These are phyloP conservation scores for Yponomeuta malinellus DNA, from an alignment of 2,888 invertebrate genomes.

Conservation along the genomic window DNA sequence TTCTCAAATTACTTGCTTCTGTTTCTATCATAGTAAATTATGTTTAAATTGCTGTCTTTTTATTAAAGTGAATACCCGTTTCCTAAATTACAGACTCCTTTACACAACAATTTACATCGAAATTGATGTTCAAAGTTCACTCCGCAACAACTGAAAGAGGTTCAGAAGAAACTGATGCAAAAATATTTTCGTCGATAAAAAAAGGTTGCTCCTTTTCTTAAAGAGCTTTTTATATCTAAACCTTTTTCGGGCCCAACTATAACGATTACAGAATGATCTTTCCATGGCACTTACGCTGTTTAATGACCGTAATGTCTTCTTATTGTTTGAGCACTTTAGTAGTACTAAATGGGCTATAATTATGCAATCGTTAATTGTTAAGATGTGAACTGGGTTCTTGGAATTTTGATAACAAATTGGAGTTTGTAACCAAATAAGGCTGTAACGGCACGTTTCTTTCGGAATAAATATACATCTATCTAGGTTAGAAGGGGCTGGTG, in stretches of 20 bases:
- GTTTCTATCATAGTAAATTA: too few relatives aligned
- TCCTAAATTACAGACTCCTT: not conserved
- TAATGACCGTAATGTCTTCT: not conserved
- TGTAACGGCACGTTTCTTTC: too few relatives aligned
- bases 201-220: not conserved
- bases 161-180: not conserved
- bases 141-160: not conserved
- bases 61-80: not conserved
- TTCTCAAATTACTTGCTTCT: too few relatives aligned
- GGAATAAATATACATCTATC: too few relatives aligned
- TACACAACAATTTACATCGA: not conserved
- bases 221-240: not conserved
- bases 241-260: not conserved
- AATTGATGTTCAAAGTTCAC: not conserved
- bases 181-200: not conserved
- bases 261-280: not conserved
- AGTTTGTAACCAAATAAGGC: too few relatives aligned
- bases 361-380: not conserved
- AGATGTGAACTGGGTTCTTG: not conserved
- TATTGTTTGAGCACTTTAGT: not conserved
- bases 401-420: not conserved
- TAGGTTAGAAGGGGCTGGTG: too few relatives aligned
- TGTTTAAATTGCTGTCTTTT: not conserved
- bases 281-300: not conserved
- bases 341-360: not conserved